Evolutionary conservation across 2,797 vertebrate genomes (phyloP), one percentile per base, ranked within the genome.

Genomic region (Melanotaenia maccullochi): DNA sequence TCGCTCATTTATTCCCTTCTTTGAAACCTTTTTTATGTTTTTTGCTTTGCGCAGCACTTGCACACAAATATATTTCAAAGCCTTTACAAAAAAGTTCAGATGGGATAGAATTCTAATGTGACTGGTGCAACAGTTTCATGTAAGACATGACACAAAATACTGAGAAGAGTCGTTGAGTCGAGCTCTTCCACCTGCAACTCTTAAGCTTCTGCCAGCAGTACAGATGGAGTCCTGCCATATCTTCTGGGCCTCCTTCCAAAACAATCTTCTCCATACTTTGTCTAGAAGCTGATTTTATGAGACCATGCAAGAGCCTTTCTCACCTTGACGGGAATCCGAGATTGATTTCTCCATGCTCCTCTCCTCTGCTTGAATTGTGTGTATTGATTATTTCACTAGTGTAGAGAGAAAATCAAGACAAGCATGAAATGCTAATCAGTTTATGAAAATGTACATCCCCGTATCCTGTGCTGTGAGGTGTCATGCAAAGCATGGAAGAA

Each of bases 271-370:
- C 65, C 54, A 57, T 67, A 66, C 51, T 81, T 74, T 20, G 44
- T 80, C 63, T 68, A 64, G 38, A 63, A 75, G 78, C 68, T 65
- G 68, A 76, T 79, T 86, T 81, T 73, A 70, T 79, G 69, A 60
- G 56, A 61, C 73, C 49, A 60, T 67, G 73, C 54, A 9, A 73
- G 74, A n/a, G 49, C 51, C 73, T 83, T 59, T 71, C 72, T 90
- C 89, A 85, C 89, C 88, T 91, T 86, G 72, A 75, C 77, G 70
- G 42, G 2, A 4, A 73, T 68, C 70, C 36, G 56, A 55, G 75
- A 92, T 90, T 85, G 89, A 90, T 92, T 90, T 89, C 79, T 73
- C 61, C 69, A 61, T 38, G 62, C 85, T 69, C 66, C 81, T 83
- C 71, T 76, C 67, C 70, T 61, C 64, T 51, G 35, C 52, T 79